These are phyloP conservation scores for Linurgus olivaceus DNA, from an alignment of 2,797 vertebrate species.

Conservation along the genomic window DNA sequence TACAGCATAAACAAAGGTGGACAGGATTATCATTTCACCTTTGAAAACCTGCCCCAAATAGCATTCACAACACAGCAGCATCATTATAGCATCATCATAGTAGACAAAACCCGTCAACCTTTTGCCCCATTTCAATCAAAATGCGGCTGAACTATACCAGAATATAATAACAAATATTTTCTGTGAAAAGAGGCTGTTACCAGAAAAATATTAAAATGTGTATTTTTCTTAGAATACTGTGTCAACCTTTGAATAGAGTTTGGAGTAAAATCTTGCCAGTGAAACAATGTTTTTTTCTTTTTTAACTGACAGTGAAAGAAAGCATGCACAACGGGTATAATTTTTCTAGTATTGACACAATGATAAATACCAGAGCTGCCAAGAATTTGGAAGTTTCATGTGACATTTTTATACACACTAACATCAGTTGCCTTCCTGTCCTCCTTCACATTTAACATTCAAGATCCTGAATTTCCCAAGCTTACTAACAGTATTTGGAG, in stretches of 20 bases:
- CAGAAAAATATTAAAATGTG: neutral
- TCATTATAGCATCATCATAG: slow-evolving; percentile 1
- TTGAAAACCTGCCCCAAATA: slow-evolving; percentile 48
- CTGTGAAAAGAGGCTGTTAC: neutral
- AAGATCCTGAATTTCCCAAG: neutral
- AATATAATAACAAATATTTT: neutral
- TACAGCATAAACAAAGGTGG: neutral
- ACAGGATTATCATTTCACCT: slow-evolving; percentile 7
- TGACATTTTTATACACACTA: neutral
- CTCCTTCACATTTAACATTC: neutral
- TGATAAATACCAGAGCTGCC: neutral
- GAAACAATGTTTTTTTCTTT: neutral
- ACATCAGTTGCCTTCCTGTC: neutral
- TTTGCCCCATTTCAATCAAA: slow-evolving; percentile 2
- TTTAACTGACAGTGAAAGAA: neutral
- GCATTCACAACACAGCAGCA: slow-evolving; percentile 2
- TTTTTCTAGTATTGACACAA: neutral
- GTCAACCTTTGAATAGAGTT: neutral
- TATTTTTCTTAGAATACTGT: neutral
- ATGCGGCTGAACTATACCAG: neutral
- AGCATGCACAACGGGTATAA: neutral
- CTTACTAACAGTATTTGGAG: neutral
- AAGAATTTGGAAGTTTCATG: neutral
- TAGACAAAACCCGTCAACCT: neutral
- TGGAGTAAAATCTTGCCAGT: neutral